Percentiles rank a stretch among this genome's conserved stretches.
Evolutionary conservation across 37 sponge, comb jelly and placozoan genomes (phyloP).

Genomic region (Sycon ciliatum): DNA sequence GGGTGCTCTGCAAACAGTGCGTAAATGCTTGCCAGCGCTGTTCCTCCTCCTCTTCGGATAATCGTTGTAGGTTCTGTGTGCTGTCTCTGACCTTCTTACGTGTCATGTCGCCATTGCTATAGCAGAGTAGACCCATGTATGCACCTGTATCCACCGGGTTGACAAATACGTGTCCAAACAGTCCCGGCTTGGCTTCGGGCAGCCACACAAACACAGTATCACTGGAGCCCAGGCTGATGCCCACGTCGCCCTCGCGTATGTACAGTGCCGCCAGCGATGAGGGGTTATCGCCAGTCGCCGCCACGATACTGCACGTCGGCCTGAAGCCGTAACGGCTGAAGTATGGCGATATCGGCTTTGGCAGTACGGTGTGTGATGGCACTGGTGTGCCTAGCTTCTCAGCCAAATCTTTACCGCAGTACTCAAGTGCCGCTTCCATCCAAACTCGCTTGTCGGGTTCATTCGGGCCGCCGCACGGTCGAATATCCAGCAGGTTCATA

Average conservation of each 20-base stretch:
- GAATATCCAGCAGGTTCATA: slow-evolving; percentile 84
- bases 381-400: slow-evolving; percentile 58
- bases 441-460: too few species aligned
- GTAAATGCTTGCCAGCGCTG: slow-evolving; percentile 69
- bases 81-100: too few species aligned
- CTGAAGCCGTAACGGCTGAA: slow-evolving; percentile 65
- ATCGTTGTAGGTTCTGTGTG: too few species aligned
- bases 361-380: slow-evolving; percentile 32
- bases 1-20: slow-evolving; percentile 41
- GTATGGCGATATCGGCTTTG: slow-evolving; percentile 67
- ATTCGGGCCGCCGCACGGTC: too few species aligned
- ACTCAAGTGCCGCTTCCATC: too few species aligned
- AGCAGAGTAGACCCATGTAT: slow-evolving; percentile 88
- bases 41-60: too few species aligned
- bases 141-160: slow-evolving; percentile 71
- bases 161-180: slow-evolving; percentile 83
- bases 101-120: too few species aligned
- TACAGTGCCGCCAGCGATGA: slow-evolving; percentile 81
- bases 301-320: slow-evolving; percentile 47
- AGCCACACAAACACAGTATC: slow-evolving; percentile 87
- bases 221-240: slow-evolving; percentile 86
- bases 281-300: slow-evolving; percentile 91
- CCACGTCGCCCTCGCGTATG: slow-evolving; percentile 65
- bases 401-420: slow-evolving; percentile 47
- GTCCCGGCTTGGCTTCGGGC: slow-evolving; percentile 57